Evolutionary conservation across 2,888 invertebrate species (phyloP).

Genomic region (Heliconius hortense): DNA sequence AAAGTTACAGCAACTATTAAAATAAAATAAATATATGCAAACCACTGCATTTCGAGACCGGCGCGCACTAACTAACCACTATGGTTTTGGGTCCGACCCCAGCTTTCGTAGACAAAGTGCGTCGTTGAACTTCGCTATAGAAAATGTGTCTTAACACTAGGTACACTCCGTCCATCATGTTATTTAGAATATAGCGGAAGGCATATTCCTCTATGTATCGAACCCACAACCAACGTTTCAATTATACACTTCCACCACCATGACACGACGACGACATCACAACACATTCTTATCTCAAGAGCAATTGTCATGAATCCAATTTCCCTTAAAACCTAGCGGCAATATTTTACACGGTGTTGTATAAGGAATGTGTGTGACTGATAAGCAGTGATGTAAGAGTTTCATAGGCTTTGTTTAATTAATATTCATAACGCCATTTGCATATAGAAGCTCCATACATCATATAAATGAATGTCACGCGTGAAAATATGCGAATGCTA

Average conservation of each 20-base stretch:
- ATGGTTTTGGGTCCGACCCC: too few relatives aligned
- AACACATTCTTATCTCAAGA: constrained; percentile 3
- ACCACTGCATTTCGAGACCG: too few relatives aligned
- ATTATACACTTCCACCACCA: not conserved
- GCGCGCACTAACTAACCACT: too few relatives aligned
- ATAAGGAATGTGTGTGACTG: constrained; percentile 39
- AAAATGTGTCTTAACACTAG: too few relatives aligned
- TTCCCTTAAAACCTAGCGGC: constrained; percentile 16
- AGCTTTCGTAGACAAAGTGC: not conserved
- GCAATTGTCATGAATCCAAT: constrained; percentile 12
- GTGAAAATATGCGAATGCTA: constrained; percentile 50
- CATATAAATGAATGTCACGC: constrained; percentile 57
- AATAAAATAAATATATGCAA: too few relatives aligned
- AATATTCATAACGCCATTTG: constrained; percentile 47
- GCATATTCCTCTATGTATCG: not conserved
- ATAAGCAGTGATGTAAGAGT: constrained; percentile 42
- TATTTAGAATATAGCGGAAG: too few relatives aligned
- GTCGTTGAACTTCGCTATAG: too few relatives aligned
- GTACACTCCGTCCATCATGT: too few relatives aligned
- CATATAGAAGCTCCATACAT: constrained; percentile 69
- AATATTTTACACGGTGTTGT: constrained; percentile 17
- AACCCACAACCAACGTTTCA: not conserved
- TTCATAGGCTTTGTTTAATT: constrained; percentile 43
- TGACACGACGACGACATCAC: not conserved
- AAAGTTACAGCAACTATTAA: too few relatives aligned